Base-by-base conservation (phyloP, 2,888 invertebrate genomes). In the Platycheirus albimanus region DNA sequence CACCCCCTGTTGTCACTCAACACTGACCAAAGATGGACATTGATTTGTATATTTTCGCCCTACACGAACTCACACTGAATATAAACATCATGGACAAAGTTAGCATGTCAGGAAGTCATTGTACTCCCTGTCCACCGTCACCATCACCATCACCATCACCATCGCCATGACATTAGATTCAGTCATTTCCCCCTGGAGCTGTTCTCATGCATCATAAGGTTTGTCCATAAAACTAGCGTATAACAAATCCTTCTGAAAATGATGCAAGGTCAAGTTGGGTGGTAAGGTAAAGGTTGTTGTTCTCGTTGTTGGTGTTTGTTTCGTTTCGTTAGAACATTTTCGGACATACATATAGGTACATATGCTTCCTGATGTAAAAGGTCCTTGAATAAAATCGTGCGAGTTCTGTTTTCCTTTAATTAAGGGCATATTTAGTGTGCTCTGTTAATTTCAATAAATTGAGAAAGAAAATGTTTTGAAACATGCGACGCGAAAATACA, bases 1-100 rank as follows among this genome's bases (percentile, higher is more conserved):
- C 49, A 17, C 33, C 28, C 15, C 8, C 28, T 24, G 1, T 13
- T 69, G 66, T 63, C 61, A 71, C 45, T 67, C 67, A 81, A 36
- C 61, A 43, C 10, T 24, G 11, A 24, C 20, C 74, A 20, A 13
- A 20, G 8, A 43, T 28, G 43, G 28, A 61, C 43, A 67, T 76
- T 67, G 77, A 77, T 81, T 77, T 81, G 77, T 77, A 56, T 70
- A 75, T 80, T 80, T 63, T 52, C 19, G 28, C 51, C 15, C 41
- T 70, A 15, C 13, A 52, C 17, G 24, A 15, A 43, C 28, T 28
- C 36, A 45, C 58, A 64, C 8, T 15, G 38, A 38, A 51, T 7
- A 51, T 38, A 28, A 30, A 43, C 5, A 51, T 38, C 47, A 56
- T 61, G 41, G 19, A 24, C 36, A 51, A 52, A 51, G 75, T 58